Percentiles rank a stretch among this genome's conserved stretches.
Evolutionary conservation across 2,888 invertebrate genomes (phyloP).

Genomic region (Oeneis ivallda): DNA sequence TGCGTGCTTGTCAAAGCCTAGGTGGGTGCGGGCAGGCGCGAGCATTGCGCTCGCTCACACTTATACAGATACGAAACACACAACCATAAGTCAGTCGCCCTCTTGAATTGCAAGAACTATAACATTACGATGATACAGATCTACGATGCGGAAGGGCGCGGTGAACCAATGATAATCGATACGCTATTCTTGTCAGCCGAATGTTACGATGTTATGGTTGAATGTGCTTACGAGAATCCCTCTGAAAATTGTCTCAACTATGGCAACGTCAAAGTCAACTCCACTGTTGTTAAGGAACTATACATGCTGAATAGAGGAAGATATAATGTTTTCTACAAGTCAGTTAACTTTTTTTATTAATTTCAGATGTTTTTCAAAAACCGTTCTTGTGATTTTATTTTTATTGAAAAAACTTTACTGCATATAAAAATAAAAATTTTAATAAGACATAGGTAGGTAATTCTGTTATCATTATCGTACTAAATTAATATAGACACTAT

Average conservation of each 20-base stretch:
- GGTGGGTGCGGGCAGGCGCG: no score
- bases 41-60: no score
- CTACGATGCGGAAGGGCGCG: constrained; percentile 69
- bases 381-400: no score
- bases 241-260: constrained; percentile 74
- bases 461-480: neutral
- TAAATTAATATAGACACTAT: neutral
- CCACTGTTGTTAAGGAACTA: constrained; percentile 67
- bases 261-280: constrained; percentile 82
- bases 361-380: neutral
- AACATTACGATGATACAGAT: constrained; percentile 51
- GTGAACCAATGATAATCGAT: constrained; percentile 70
- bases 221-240: constrained; percentile 73
- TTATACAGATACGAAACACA: no score
- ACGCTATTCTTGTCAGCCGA: constrained; percentile 76
- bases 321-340: constrained; percentile 81
- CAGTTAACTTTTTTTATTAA: constrained; percentile 42
- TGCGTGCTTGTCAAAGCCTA: no score
- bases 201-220: constrained; percentile 82
- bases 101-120: no score
- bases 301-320: constrained; percentile 81
- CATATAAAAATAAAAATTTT: no score
- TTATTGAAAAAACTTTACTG: no score
- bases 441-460: neutral
- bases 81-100: no score